These are phyloP conservation scores for Ichneumon xanthorius DNA, from an alignment of 2,888 invertebrate species.

Conservation along the genomic window DNA sequence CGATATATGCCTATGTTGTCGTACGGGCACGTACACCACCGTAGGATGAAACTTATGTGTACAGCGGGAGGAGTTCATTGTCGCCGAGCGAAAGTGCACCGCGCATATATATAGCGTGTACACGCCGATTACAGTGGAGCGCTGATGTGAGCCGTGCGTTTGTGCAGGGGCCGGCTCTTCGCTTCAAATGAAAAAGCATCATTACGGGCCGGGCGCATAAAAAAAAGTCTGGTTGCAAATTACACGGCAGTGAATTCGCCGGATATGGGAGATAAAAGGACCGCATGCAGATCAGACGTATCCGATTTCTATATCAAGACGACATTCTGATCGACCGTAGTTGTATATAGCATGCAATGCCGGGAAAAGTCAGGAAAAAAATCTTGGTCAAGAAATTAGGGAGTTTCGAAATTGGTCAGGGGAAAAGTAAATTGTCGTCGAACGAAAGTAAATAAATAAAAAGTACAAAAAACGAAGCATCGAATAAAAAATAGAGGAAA, in stretches of 20 bases:
- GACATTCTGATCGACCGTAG: neutral
- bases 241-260: neutral
- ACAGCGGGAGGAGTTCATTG: constrained; percentile 39
- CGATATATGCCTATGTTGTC: constrained; percentile 21
- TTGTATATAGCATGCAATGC: too few species aligned
- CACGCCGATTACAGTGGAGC: neutral
- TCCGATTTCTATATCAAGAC: neutral
- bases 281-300: neutral
- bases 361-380: too few species aligned
- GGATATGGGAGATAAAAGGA: neutral
- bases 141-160: neutral
- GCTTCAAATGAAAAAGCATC: constrained; percentile 8
- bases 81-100: constrained; percentile 38
- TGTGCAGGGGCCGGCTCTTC: neutral
- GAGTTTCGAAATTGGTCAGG: too few species aligned
- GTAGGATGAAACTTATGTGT: constrained; percentile 18
- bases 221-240: neutral
- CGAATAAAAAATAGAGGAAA: too few species aligned
- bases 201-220: neutral
- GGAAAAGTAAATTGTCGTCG: too few species aligned
- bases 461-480: too few species aligned
- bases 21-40: neutral
- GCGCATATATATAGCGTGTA: constrained; percentile 1
- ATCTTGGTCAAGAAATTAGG: too few species aligned
- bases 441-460: too few species aligned